A percentile compares a stretch with the other conserved stretches of the same genome.
These are phyloP conservation scores for Macaca nemestrina DNA, from an alignment of 2,113 vertebrate genomes.

Conservation along the genomic window DNA sequence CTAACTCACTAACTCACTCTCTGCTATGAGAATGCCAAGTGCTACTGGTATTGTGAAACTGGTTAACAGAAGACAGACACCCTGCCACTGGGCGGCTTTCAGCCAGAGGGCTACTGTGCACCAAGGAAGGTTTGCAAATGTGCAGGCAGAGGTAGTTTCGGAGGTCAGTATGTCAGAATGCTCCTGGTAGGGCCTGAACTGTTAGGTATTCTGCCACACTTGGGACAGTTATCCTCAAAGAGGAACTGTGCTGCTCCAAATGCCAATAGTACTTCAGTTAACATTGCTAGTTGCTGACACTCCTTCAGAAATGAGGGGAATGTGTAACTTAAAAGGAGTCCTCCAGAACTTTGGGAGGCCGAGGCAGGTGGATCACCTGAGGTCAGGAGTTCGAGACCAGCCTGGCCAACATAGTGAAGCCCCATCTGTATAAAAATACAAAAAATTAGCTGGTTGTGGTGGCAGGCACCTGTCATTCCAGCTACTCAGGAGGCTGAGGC, in stretches of 20 bases:
- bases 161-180: background rate
- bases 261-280: background rate
- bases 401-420: too few relatives aligned
- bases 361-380: too few relatives aligned
- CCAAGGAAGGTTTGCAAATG: too few relatives aligned
- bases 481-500: too few relatives aligned
- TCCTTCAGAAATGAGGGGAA: background rate
- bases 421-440: too few relatives aligned
- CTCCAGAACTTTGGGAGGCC: too few relatives aligned
- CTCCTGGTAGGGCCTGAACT: background rate
- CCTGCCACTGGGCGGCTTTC: background rate
- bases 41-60: background rate
- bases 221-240: background rate
- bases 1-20: background rate
- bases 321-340: background rate
- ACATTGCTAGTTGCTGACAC: background rate
- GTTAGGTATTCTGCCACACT: background rate
- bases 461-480: too few relatives aligned
- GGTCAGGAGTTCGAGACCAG: too few relatives aligned
- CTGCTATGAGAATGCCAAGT: background rate
- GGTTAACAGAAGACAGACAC: background rate
- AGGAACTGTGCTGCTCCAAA: background rate
- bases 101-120: background rate
- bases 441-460: too few relatives aligned
- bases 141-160: background rate